phyloP scores from a whole-genome alignment of 23 tunicate species.

The Halocynthia aurantium region DNA sequence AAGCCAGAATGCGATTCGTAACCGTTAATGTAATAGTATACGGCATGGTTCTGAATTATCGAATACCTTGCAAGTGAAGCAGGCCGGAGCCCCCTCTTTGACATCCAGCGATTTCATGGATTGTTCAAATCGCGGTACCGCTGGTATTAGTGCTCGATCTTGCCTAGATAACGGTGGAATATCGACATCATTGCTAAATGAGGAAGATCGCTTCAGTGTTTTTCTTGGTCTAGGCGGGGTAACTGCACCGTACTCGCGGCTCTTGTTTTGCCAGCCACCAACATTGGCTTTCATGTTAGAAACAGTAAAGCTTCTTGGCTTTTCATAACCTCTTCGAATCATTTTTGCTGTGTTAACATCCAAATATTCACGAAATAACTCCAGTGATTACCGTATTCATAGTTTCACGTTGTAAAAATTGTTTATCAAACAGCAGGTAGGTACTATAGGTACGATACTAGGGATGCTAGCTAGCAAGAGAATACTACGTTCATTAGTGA shows the following conservation, averaged over 20 bases:
- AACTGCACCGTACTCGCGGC: not conserved
- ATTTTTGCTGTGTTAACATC: no score
- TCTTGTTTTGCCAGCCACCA: conserved; percentile 2
- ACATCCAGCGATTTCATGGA: not conserved
- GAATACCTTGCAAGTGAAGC: not conserved
- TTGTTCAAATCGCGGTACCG: not conserved
- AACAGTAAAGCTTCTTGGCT: no score
- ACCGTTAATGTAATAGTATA: no score
- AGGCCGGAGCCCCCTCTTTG: not conserved
- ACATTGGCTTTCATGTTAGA: no score
- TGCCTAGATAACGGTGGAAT: not conserved
- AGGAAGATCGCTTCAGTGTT: not conserved
- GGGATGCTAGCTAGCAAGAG: no score
- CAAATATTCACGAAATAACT: no score
- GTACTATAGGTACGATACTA: no score
- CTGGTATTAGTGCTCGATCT: conserved; percentile 1
- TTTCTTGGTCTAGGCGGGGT: conserved; percentile 1
- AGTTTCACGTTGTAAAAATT: no score
- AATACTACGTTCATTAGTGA: no score
- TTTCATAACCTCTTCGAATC: no score
- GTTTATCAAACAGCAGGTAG: no score
- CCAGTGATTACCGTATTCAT: no score
- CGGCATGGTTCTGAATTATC: not conserved
- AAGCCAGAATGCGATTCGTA: not conserved
- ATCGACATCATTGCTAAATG: conserved; percentile 3